Percentiles rank a stretch among this genome's conserved stretches.
phyloP scores from a whole-genome alignment of 2,888 invertebrate genomes.

The Ectemnius lituratus region DNA sequence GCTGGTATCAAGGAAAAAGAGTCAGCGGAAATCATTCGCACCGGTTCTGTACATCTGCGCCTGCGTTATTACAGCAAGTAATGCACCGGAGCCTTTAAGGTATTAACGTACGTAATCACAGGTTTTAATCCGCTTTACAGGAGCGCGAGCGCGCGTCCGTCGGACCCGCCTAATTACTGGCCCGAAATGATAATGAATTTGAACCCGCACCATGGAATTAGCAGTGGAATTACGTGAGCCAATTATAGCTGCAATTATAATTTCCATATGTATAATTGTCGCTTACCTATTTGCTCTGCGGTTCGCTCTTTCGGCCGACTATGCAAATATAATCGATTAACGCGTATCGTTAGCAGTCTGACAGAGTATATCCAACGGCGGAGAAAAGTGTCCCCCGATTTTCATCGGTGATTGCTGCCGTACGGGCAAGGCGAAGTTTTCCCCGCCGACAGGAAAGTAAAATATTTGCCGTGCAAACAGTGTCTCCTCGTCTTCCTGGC shows the following conservation, averaged over 20 bases:
- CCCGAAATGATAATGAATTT: constrained; percentile 3
- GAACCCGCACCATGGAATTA: neutral
- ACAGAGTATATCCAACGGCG: no score
- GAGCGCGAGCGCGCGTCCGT: neutral
- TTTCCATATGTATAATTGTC: neutral
- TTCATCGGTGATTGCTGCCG: neutral
- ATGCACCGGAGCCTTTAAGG: constrained; percentile 1
- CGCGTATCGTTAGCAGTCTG: no score
- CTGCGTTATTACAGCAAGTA: neutral
- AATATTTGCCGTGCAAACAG: constrained; percentile 48
- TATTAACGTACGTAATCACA: constrained; percentile 4
- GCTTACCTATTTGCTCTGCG: neutral
- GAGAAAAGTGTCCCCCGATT: neutral
- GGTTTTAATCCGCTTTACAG: constrained; percentile 3
- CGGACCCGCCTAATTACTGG: neutral
- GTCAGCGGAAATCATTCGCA: neutral
- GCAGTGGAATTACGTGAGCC: neutral
- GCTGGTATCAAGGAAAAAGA: neutral
- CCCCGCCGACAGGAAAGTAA: constrained; percentile 2
- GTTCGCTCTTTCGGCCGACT: neutral
- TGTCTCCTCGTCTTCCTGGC: constrained; percentile 8
- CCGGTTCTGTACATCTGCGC: neutral
- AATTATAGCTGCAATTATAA: neutral
- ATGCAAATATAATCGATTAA: neutral
- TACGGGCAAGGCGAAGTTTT: neutral